Evolutionary conservation across 2,888 invertebrate species (phyloP).

Genomic region (Hemicrepidius hirtus): DNA sequence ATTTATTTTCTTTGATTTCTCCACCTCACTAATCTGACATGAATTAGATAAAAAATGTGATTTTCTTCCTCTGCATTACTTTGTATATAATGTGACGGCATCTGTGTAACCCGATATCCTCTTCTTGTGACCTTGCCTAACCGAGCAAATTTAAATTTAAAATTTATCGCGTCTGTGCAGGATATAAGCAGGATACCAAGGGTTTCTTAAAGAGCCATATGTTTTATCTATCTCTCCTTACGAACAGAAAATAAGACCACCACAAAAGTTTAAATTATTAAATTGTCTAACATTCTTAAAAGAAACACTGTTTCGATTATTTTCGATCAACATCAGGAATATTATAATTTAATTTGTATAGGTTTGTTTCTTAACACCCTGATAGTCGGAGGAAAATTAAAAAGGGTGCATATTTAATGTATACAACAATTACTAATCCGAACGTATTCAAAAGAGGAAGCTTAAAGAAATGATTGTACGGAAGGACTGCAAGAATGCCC

Average conservation of each 20-base stretch:
- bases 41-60: not conserved
- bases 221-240: too few relatives aligned
- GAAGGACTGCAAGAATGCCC: conserved; percentile 41
- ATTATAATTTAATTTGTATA: too few relatives aligned
- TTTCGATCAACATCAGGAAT: too few relatives aligned
- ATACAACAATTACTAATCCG: conserved; percentile 1
- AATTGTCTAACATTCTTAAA: not conserved
- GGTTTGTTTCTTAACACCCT: too few relatives aligned
- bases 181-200: not conserved
- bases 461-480: conserved; percentile 12
- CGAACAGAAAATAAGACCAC: too few relatives aligned
- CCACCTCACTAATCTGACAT: not conserved
- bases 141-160: conserved; percentile 14
- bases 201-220: not conserved
- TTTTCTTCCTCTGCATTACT: not conserved
- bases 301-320: too few relatives aligned
- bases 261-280: too few relatives aligned
- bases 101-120: not conserved
- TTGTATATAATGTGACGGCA: not conserved
- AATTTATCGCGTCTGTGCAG: not conserved
- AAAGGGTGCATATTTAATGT: conserved; percentile 8
- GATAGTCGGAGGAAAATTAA: not conserved
- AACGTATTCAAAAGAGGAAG: conserved; percentile 3
- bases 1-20: not conserved
- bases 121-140: not conserved